These are phyloP conservation scores for Melanostigma gelatinosum DNA, from an alignment of 2,113 vertebrate genomes.

Conservation along the genomic window DNA sequence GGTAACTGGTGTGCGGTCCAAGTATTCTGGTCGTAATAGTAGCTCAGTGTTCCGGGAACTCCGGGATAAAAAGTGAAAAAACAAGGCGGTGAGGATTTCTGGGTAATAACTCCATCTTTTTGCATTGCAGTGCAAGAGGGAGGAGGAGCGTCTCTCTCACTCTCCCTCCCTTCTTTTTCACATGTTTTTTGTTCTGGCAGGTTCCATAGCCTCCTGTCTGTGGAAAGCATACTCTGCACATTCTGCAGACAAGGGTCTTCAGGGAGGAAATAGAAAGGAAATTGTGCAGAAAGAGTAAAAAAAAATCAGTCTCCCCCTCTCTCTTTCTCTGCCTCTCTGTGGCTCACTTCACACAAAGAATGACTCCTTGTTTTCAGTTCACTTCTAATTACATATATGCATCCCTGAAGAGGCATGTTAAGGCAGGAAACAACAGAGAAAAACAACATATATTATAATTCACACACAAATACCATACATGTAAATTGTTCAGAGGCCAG, in stretches of 20 bases:
- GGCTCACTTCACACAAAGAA: conserved; percentile 73
- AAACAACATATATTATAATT: background rate
- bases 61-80: conserved; percentile 68
- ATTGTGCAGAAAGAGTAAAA: conserved; percentile 86
- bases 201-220: conserved; percentile 76
- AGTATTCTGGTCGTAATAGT: conserved; percentile 80
- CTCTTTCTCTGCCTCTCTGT: conserved; percentile 56
- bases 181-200: conserved; percentile 74
- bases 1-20: conserved; percentile 76
- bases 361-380: conserved; percentile 70
- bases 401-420: conserved; percentile 30
- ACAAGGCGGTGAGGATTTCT: conserved; percentile 75
- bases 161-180: conserved; percentile 35
- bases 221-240: conserved; percentile 86
- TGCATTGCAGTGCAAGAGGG: conserved; percentile 58
- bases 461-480: background rate
- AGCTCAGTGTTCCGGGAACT: conserved; percentile 80
- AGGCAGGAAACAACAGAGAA: conserved; percentile 13
- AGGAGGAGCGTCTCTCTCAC: conserved; percentile 57
- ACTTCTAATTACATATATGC: conserved; percentile 51
- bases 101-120: conserved; percentile 80
- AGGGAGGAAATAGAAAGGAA: conserved; percentile 87
- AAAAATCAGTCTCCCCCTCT: conserved; percentile 70
- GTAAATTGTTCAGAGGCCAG: background rate
- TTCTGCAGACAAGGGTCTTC: conserved; percentile 85